Base-by-base conservation (phyloP, 2,113 vertebrate genomes). In the Apodemus sylvaticus region DNA sequence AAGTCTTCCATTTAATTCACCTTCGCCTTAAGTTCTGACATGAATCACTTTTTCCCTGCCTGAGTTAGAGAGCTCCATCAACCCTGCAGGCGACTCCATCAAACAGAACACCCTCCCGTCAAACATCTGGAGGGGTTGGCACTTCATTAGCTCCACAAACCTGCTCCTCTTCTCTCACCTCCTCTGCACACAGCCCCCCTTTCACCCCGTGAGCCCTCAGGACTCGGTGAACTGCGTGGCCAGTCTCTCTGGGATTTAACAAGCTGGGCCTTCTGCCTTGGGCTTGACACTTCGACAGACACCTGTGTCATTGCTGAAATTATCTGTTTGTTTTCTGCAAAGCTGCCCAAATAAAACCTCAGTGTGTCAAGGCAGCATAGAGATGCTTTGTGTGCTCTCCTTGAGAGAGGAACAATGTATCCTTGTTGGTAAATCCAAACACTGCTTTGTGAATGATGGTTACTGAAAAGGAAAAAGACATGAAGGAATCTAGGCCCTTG, bases 311-410 rank as follows among this genome's bases (percentile, higher is more conserved):
- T 20, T 85, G 7, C 64, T 5, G 42, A 95, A 95, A 94, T 78
- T 74, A 68, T 55, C 45, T 92, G 14, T 82, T 89, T 96, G 82
- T 77, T 96, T 89, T 92, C 64, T 4, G 0, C 14, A 58, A 66
- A 82, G 90, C 53, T 90, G 73, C 68, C 86, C 73, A 96, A 94
- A 97, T 62, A 92, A 82, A 96, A 45, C 14, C 74, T 74, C 70
- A 5, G 29, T 36, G 19, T 62, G 55, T n/a, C 36, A 39, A 48
- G 62, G 14, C 26, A 85, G 88, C 58, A 22, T 1, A 78, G 81
- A 70, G 31, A 71, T 70, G 78, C 62, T 93, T 82, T 87, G 22
- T 68, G 36, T 55, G 7, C 19, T 81, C 1, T 22, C 74, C n/a
- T 81, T 82, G 45, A 39, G 90, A 90, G 26, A 88, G 20, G 53